A percentile compares a stretch with the other conserved stretches of the same genome.
These are phyloP conservation scores for Vanessa cardui DNA, from an alignment of 2,888 invertebrate species.

Conservation along the genomic window DNA sequence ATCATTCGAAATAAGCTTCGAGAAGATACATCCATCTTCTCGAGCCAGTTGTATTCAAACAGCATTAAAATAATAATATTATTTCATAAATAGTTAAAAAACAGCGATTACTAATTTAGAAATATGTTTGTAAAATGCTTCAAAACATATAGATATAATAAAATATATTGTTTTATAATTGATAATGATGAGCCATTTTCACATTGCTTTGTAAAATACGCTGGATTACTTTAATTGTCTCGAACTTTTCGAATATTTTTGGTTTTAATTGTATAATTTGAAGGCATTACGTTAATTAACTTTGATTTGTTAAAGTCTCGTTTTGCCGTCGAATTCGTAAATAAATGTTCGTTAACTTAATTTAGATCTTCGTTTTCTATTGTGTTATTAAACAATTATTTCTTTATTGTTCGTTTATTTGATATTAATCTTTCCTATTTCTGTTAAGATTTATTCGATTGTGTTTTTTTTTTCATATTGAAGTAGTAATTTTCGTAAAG, in stretches of 20 bases:
- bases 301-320: constrained; percentile 15
- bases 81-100: too few relatives aligned
- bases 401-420: neutral
- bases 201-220: constrained; percentile 15
- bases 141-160: too few relatives aligned
- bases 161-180: too few relatives aligned
- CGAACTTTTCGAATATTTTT: constrained; percentile 9
- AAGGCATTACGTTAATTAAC: constrained; percentile 22
- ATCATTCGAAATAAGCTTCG: neutral
- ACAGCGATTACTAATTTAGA: too few relatives aligned
- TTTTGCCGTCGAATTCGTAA: constrained; percentile 10
- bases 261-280: constrained; percentile 25
- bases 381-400: neutral
- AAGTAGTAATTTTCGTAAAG: too few relatives aligned
- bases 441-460: too few relatives aligned
- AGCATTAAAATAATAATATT: too few relatives aligned
- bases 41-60: constrained; percentile 5
- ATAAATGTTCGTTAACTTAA: constrained; percentile 1
- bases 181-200: too few relatives aligned
- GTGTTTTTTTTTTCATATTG: too few relatives aligned
- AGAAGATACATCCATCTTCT: constrained; percentile 21
- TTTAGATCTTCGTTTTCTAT: constrained; percentile 1
- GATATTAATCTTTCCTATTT: too few relatives aligned
- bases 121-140: too few relatives aligned
- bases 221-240: constrained; percentile 22